Base-by-base conservation (phyloP, 23 tunicate genomes). In the Trididemnum nubilum region DNA sequence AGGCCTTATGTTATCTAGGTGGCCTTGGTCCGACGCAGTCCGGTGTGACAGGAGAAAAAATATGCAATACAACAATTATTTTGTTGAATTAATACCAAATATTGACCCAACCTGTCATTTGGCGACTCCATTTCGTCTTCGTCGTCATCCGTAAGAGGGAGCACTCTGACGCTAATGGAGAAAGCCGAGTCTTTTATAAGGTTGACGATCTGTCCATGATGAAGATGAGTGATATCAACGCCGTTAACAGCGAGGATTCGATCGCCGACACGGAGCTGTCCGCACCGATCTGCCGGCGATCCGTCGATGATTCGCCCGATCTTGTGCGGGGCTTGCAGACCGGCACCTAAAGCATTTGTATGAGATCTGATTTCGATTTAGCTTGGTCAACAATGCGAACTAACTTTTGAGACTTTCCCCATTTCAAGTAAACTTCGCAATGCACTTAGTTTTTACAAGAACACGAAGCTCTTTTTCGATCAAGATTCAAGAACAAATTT, bases 261-360 rank as follows among this genome's bases (percentile, higher is more conserved):
- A 39, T 90, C 96, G 30, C 91, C 95, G 37, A 90, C 99, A 23
- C 78, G 86, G 0, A 95, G 51, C 36, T 85, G 91, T 15, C 85
- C 76, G 39, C 98, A 87, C 25, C 92, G 86, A 2, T 85, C 88
- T 0, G 99, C 99, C n/a, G 99, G 99, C 25, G 96, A 90, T 33
- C 84, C 86, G 18, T 89, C 89, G 31, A 83, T 85, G 0, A 95
- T 80, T 26, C 91, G 61, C 22, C 99, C 99, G 24, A 95, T 86
- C 50, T 87, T 93, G 36, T 93, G 98, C 2, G 98, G 93, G 39
- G 91, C 86, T 0, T 83, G 78, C 33, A 77, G 34, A 2, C 84
- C 80, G 23, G 25, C 51, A 26, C 73, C 90, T 85, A 70, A 22
- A 61, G 26, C 22, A 38, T 32, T n/a, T n/a, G n/a, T n/a, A n/a